A percentile compares a stretch with the other conserved stretches of the same genome.
These are phyloP conservation scores for Aromia moschata DNA, from an alignment of 2,888 invertebrate species.

Conservation along the genomic window DNA sequence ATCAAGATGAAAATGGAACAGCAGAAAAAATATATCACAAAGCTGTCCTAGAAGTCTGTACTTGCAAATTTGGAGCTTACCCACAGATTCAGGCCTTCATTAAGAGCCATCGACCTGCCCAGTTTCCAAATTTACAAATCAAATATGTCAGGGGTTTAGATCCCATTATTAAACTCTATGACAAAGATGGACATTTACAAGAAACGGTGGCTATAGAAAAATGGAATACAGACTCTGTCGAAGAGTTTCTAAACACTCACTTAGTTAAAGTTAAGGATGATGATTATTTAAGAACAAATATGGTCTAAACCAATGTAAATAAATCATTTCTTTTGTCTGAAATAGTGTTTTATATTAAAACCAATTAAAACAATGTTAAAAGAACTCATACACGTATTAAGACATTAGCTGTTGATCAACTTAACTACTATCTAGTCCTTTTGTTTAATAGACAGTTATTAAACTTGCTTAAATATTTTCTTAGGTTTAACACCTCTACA, in stretches of 20 bases:
- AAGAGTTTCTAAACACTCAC: conserved; percentile 94
- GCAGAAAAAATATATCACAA: conserved; percentile 82
- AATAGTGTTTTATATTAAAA: no score
- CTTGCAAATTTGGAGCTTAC: conserved; percentile 97
- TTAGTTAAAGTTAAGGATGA: conserved; percentile 70
- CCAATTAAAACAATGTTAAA: no score
- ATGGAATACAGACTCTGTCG: conserved; percentile 98
- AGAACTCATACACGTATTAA: no score
- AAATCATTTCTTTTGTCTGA: no score
- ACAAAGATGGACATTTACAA: conserved; percentile 82
- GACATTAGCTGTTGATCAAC: no score
- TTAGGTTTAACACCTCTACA: no score
- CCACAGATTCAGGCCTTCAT: conserved; percentile 99
- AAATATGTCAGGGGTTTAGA: conserved; percentile 94
- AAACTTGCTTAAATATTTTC: no score
- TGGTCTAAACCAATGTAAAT: no score
- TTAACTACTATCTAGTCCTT: no score
- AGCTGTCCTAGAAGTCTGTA: conserved; percentile 95
- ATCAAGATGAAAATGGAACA: conserved; percentile 74
- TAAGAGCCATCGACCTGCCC: conserved; percentile 88
- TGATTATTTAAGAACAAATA: conserved; percentile 71
- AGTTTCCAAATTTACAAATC: conserved; percentile 91
- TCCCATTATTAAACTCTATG: conserved; percentile 91
- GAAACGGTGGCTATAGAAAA: conserved; percentile 96
- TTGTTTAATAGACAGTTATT: no score